Base-by-base conservation (phyloP, 2,113 vertebrate species). In the Antennarius striatus region DNA sequence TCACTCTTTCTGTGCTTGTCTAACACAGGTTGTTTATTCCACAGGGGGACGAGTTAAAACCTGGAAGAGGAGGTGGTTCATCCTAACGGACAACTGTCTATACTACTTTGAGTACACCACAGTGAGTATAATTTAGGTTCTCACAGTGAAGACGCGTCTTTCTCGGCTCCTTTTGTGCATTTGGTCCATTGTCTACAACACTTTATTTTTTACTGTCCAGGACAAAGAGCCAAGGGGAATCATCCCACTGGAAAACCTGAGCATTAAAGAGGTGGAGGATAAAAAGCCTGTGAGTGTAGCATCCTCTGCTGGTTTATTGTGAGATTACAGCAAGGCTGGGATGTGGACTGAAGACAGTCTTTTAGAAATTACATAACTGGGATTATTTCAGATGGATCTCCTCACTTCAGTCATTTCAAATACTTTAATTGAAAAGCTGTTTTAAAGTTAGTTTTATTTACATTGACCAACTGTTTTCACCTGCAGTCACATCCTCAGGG, bases 21-120 rank as follows among this genome's bases (percentile, higher is more conserved):
- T 94, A 86, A 92, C 79, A 4, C 11, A 39, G 65, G 74, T 52
- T 57, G 9, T 88, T 68, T 89, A 63, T 86, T 85, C 80, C 56
- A 17, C 91, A 99, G 98, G 98, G 49, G 98, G 98, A 86, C 91
- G 98, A 51, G 97, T 99, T 62, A 99, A 99, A 91, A 99, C 98
- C 1, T 99, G 98, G 98, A 98, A 98, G 77, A 91, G 98, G 5
- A 95, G 98, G 69, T 99, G 98, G 98, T 99, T 99, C 88, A 99
- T 99, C 70, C 93, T 99, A 81, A 99, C 98, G 0, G 98, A 99
- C 83, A 99, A 98, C 93, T 99, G 98, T 90, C 94, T 99, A 3
- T 99, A 99, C 92, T 99, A 99, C 94, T 99, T 99, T 16, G 98
- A 99, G 75, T 99, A 97, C 85, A 99, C 98, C 0, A 99, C 98